These are phyloP conservation scores for Drosophila subsilvestris DNA, from an alignment of 2,888 invertebrate species.

Conservation along the genomic window DNA sequence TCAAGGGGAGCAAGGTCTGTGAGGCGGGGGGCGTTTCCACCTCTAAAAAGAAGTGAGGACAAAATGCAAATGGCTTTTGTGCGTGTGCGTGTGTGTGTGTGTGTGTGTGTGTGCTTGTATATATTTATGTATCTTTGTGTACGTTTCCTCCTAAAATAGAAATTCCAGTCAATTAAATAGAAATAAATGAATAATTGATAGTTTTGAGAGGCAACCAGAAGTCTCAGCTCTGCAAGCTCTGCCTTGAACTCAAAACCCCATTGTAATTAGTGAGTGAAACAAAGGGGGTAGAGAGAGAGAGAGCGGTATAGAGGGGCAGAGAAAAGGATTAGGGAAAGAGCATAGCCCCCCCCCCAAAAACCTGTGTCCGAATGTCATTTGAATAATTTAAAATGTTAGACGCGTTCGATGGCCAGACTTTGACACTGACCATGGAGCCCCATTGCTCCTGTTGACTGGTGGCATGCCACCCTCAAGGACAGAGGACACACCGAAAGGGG, in stretches of 20 bases:
- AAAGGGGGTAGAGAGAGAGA: background rate
- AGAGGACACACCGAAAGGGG: background rate
- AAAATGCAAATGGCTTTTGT: slow-evolving; percentile 68
- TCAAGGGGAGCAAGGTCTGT: background rate
- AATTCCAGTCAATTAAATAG: slow-evolving; percentile 58
- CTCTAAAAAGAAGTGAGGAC: slow-evolving; percentile 2
- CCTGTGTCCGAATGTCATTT: slow-evolving; percentile 54
- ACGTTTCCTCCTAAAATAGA: slow-evolving; percentile 14
- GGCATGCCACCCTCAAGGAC: too few species aligned
- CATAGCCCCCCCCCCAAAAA: slow-evolving; percentile 6
- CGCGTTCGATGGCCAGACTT: slow-evolving; percentile 38
- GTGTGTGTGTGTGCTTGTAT: slow-evolving; percentile 30
- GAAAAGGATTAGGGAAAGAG: slow-evolving; percentile 32
- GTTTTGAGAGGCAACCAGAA: slow-evolving; percentile 34
- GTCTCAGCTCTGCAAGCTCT: slow-evolving; percentile 10
- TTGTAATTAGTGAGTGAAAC: slow-evolving; percentile 55
- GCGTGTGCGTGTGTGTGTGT: slow-evolving; percentile 54
- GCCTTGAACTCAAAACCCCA: slow-evolving; percentile 34
- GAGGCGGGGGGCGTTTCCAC: slow-evolving; percentile 32
- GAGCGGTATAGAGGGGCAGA: background rate
- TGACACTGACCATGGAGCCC: slow-evolving; percentile 8
- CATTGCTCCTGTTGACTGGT: background rate
- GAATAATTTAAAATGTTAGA: slow-evolving; percentile 69
- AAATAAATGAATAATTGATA: slow-evolving; percentile 69
- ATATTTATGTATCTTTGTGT: background rate